phyloP scores from a whole-genome alignment of 2,888 invertebrate genomes.

The Phengaris arion region DNA sequence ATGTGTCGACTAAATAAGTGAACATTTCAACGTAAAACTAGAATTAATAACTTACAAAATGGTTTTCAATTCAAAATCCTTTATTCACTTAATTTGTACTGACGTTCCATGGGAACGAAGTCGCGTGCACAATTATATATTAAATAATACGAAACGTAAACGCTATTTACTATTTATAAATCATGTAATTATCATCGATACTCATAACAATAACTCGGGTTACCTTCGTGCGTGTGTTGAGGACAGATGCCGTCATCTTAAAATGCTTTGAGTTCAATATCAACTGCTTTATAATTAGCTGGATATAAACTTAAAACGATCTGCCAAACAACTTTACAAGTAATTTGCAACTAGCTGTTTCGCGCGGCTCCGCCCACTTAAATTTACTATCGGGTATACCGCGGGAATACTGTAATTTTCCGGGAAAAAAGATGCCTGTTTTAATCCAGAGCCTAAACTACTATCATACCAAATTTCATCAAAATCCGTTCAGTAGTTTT shows the following conservation, averaged over 20 bases:
- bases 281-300: conserved; percentile 16
- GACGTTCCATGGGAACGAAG: not conserved
- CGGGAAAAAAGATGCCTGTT: too few relatives aligned
- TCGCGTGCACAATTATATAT: not conserved
- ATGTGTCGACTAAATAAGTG: too few relatives aligned
- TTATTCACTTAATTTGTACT: not conserved
- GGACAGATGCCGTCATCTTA: conserved; percentile 18
- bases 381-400: too few relatives aligned
- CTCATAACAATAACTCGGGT: conserved; percentile 9
- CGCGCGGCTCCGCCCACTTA: too few relatives aligned
- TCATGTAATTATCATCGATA: not conserved
- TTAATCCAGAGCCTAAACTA: too few relatives aligned
- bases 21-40: too few relatives aligned
- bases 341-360: too few relatives aligned
- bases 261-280: conserved; percentile 26
- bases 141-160: not conserved
- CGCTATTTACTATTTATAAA: not conserved
- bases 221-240: not conserved
- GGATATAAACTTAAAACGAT: not conserved
- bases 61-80: too few relatives aligned
- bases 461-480: too few relatives aligned
- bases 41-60: too few relatives aligned
- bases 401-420: too few relatives aligned
- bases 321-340: not conserved
- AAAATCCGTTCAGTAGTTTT: too few relatives aligned